A percentile compares a stretch with the other conserved stretches of the same genome.
These are phyloP conservation scores for Ennomos erosarius DNA, from an alignment of 2,888 invertebrate species.

Conservation along the genomic window DNA sequence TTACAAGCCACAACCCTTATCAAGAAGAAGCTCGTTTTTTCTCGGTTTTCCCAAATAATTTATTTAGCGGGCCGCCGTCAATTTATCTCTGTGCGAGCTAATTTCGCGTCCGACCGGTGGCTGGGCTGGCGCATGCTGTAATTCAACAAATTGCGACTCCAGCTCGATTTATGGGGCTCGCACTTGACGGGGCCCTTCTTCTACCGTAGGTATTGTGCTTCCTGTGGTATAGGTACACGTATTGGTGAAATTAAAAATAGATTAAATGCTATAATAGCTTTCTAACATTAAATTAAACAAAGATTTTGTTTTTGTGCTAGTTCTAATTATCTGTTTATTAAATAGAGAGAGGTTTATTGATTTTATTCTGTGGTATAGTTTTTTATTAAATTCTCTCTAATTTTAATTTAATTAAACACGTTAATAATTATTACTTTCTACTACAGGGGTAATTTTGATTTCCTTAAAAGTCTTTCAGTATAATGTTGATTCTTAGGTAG, in stretches of 20 bases:
- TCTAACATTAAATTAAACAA: too few species aligned
- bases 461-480: too few species aligned
- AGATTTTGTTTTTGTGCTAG: too few species aligned
- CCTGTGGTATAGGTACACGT: conserved; percentile 46
- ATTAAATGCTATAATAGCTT: too few species aligned
- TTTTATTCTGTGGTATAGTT: too few species aligned
- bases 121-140: conserved; percentile 84
- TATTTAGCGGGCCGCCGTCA: conserved; percentile 83
- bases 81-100: conserved; percentile 85
- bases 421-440: too few species aligned
- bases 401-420: too few species aligned
- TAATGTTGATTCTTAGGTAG: too few species aligned
- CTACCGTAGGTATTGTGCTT: conserved; percentile 72
- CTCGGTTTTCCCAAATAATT: conserved; percentile 86
- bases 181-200: conserved; percentile 81
- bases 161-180: conserved; percentile 78
- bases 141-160: conserved; percentile 86
- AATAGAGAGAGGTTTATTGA: too few species aligned
- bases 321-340: too few species aligned
- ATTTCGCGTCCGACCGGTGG: conserved; percentile 84
- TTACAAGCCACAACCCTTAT: conserved; percentile 74
- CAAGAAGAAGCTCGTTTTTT: conserved; percentile 84
- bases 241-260: conserved; percentile 29
- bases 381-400: too few species aligned
- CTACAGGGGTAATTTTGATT: too few species aligned